Percentiles rank a stretch among this genome's conserved stretches.
phyloP scores from a whole-genome alignment of 2,797 vertebrate genomes.

The Crenichthys baileyi region DNA sequence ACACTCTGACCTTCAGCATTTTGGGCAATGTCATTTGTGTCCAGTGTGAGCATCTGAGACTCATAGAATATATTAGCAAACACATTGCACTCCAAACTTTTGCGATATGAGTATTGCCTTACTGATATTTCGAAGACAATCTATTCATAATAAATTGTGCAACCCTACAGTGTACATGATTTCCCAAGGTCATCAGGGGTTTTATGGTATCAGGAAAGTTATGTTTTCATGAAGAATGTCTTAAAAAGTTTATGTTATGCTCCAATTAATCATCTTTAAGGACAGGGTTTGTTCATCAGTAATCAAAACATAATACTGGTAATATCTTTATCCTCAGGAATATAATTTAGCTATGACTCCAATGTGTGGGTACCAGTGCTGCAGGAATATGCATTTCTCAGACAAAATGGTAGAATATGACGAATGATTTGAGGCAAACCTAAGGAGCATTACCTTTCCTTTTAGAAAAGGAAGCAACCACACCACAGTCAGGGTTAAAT shows the following conservation, averaged over 20 bases:
- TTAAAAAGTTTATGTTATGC: background rate
- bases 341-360: background rate
- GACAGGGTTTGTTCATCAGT: background rate
- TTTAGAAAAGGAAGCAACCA: background rate
- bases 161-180: background rate
- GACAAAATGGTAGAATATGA: background rate
- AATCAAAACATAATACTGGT: background rate
- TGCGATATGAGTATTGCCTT: background rate
- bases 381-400: background rate
- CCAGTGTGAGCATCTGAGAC: background rate
- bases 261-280: background rate
- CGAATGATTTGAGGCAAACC: background rate
- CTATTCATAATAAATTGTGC: too few relatives aligned
- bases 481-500: background rate
- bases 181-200: background rate
- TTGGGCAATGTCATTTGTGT: background rate
- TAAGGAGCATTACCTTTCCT: background rate
- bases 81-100: background rate
- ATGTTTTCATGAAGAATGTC: background rate
- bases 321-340: background rate
- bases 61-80: background rate
- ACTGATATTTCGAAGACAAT: background rate
- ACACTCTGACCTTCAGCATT: background rate
- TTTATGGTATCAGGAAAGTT: background rate
- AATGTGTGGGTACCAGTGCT: background rate